phyloP scores from a whole-genome alignment of 2,113 vertebrate genomes.

The Campylorhamphus procurvoides region DNA sequence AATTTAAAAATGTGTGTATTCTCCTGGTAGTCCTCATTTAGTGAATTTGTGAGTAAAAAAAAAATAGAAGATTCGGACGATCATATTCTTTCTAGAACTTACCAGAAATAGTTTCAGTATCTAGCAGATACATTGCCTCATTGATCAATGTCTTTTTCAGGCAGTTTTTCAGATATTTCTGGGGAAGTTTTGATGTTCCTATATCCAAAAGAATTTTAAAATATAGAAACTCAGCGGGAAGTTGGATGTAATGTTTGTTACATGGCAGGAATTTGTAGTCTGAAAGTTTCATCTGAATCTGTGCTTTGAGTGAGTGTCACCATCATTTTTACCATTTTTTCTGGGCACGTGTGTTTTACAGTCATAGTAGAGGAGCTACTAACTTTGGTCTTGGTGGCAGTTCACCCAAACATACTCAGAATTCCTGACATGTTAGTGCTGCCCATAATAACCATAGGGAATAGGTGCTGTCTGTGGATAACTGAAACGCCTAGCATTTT shows the following conservation, averaged over 20 bases:
- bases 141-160: slow-evolving; percentile 18
- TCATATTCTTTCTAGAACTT: background rate
- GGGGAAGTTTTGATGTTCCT: background rate
- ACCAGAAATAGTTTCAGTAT: background rate
- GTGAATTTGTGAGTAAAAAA: background rate
- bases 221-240: background rate
- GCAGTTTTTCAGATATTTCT: slow-evolving; percentile 24
- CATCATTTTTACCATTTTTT: background rate
- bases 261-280: background rate
- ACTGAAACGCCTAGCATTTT: slow-evolving; percentile 45
- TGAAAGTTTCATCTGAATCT: background rate
- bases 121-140: background rate
- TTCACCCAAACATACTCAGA: slow-evolving; percentile 49
- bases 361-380: slow-evolving; percentile 34
- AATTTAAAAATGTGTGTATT: background rate
- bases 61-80: background rate
- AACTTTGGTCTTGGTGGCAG: slow-evolving; percentile 17
- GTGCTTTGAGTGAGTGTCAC: background rate
- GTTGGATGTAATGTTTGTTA: background rate
- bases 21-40: background rate
- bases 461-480: slow-evolving; percentile 62
- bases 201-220: background rate
- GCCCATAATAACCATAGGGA: slow-evolving; percentile 48
- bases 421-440: slow-evolving; percentile 63
- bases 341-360: slow-evolving; percentile 31